phyloP scores from a whole-genome alignment of 2,888 invertebrate genomes.

The Trachelus troglodyta region DNA sequence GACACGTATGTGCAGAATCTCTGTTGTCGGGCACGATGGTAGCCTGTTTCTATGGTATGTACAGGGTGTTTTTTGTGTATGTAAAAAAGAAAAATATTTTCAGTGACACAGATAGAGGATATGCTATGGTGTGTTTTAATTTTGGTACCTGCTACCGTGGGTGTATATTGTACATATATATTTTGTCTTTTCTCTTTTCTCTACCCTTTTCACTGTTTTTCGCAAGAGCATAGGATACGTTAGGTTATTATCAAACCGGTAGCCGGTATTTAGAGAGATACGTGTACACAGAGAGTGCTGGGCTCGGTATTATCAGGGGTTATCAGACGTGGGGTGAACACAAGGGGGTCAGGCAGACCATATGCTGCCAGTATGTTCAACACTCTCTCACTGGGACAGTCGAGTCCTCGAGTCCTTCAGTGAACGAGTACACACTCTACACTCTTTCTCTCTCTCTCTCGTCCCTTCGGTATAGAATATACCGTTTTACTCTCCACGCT shows the following conservation, averaged over 20 bases:
- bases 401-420: slow-evolving; percentile 38
- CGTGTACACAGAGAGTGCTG: slow-evolving; percentile 11
- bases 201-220: neutral
- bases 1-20: neutral
- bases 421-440: slow-evolving; percentile 31
- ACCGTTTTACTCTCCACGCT: too few relatives aligned
- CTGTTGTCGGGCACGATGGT: neutral
- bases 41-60: neutral
- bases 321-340: slow-evolving; percentile 38
- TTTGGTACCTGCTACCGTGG: neutral
- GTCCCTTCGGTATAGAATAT: neutral
- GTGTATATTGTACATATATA: neutral
- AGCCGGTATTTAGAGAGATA: slow-evolving; percentile 30
- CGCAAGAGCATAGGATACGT: neutral
- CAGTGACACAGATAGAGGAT: neutral
- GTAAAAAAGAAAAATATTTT: neutral
- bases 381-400: slow-evolving; percentile 56
- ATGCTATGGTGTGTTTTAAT: too few relatives aligned
- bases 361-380: slow-evolving; percentile 59
- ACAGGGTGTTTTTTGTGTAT: neutral
- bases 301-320: slow-evolving; percentile 52
- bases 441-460: slow-evolving; percentile 25
- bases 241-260: slow-evolving; percentile 29
- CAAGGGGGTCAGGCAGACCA: slow-evolving; percentile 37
- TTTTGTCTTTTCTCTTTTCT: neutral